Conservation (phyloP, 1,140 invertebrate species). For the Drosophila grimshawi region DNA sequence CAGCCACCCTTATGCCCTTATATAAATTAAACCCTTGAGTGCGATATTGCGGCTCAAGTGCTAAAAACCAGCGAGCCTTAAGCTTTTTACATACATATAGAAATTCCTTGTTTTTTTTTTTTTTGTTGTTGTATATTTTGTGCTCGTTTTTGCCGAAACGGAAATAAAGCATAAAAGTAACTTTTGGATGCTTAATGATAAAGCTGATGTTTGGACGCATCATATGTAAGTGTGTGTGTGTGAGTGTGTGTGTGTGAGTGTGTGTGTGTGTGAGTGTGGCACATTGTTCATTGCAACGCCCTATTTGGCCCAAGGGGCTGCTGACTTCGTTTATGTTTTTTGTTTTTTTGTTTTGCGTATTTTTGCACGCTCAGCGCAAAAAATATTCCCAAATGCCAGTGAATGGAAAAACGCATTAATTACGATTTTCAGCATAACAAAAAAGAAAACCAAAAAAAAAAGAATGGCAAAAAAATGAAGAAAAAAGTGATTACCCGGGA, state of each 20-base stretch:
- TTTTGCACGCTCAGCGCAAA: conserved; percentile 74
- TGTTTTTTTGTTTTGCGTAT: conserved; percentile 44
- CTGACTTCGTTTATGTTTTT: conserved; percentile 4
- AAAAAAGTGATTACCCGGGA: conserved; percentile 8
- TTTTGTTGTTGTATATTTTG: conserved; percentile 12
- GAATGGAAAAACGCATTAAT: conserved; percentile 76
- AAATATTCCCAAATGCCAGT: conserved; percentile 43
- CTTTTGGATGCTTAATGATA: conserved; percentile 81
- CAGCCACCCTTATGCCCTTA: conserved; percentile 49
- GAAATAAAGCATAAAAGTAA: conserved; percentile 82
- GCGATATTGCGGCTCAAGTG: conserved; percentile 79
- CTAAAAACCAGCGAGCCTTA: conserved; percentile 56
- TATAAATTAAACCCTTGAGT: conserved; percentile 77
- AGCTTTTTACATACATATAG: conserved; percentile 47
- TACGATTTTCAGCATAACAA: conserved; percentile 72
- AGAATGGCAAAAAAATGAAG: background rate
- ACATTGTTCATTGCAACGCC: conserved; percentile 59
- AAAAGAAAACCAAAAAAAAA: conserved; percentile 43
- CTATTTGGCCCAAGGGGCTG: conserved; percentile 36
- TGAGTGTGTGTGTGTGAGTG: conserved; percentile 34
- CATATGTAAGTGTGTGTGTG: conserved; percentile 30
- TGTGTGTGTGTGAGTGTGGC: conserved; percentile 48
- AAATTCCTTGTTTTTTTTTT: conserved; percentile 22
- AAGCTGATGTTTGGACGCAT: conserved; percentile 55
- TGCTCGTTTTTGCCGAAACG: conserved; percentile 39